phyloP scores from a whole-genome alignment of 2,797 vertebrate genomes.

The Poecile montanus region DNA sequence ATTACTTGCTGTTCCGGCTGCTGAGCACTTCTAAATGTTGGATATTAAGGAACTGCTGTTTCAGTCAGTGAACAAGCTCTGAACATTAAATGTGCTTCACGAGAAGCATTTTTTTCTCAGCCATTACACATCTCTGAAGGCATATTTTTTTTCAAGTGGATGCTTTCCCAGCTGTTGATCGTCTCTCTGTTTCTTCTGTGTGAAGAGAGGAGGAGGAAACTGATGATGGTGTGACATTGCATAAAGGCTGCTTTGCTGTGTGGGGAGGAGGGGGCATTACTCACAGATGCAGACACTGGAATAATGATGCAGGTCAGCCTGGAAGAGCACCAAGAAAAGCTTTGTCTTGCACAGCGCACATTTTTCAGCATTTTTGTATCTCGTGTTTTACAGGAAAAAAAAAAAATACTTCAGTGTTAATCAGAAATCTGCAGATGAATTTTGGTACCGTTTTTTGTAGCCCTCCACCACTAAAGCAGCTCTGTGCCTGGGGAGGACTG shows the following conservation, averaged over 20 bases:
- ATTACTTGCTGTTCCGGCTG: constrained; percentile 14
- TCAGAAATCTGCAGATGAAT: not conserved
- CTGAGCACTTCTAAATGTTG: constrained; percentile 22
- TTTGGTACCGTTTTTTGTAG: not conserved
- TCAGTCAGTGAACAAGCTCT: constrained; percentile 42
- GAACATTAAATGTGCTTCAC: constrained; percentile 47
- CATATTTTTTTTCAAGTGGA: constrained; percentile 42
- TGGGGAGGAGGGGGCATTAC: not conserved
- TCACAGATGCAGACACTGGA: not conserved
- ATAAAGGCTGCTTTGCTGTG: not conserved
- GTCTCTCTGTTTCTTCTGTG: not conserved
- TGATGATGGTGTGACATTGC: not conserved
- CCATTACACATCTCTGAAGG: constrained; percentile 34
- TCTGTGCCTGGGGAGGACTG: not conserved
- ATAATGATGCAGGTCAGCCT: not conserved
- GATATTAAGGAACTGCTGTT: constrained; percentile 39
- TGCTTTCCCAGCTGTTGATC: constrained; percentile 68
- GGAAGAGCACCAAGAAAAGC: not conserved
- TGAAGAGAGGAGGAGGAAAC: constrained; percentile 24
- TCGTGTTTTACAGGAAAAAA: not conserved
- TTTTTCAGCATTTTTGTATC: not conserved
- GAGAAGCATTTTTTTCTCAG: not conserved
- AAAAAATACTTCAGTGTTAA: not conserved
- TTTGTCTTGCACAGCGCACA: not conserved
- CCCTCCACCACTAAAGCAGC: not conserved